These are phyloP conservation scores for Eristalis arbustorum DNA, from an alignment of 2,888 invertebrate species.

Conservation along the genomic window DNA sequence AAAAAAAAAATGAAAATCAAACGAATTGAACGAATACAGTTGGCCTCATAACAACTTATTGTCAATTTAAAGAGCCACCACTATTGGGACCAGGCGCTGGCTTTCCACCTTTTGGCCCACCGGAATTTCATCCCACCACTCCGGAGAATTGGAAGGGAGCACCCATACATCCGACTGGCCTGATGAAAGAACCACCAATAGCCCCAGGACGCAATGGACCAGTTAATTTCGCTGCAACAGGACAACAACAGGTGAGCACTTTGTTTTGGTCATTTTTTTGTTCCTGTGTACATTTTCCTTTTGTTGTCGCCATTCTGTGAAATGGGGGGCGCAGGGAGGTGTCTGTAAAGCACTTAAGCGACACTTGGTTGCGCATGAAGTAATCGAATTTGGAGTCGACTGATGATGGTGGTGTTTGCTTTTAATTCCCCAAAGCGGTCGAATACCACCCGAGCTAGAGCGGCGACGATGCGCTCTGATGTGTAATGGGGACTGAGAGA, in stretches of 20 bases:
- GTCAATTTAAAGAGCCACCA: constrained; percentile 80
- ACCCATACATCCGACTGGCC: constrained; percentile 80
- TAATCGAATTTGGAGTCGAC: constrained; percentile 20
- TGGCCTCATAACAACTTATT: constrained; percentile 76
- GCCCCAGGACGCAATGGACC: constrained; percentile 80
- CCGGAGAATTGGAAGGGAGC: constrained; percentile 80
- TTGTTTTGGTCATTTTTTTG: constrained; percentile 16
- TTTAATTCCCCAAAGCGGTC: not conserved
- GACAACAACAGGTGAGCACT: constrained; percentile 78
- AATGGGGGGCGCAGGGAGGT: not conserved
- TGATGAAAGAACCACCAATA: constrained; percentile 84
- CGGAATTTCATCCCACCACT: constrained; percentile 80
- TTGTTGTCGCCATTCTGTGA: not conserved
- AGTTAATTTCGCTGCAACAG: constrained; percentile 79
- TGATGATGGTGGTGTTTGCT: not conserved
- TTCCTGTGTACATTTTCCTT: not conserved
- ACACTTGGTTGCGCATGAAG: constrained; percentile 7
- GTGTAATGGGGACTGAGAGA: not conserved
- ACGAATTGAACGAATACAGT: constrained; percentile 71
- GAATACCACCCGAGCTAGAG: not conserved
- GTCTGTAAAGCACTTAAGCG: constrained; percentile 12
- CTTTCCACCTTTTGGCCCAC: constrained; percentile 79
- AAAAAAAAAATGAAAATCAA: constrained; percentile 46
- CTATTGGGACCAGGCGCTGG: constrained; percentile 80
- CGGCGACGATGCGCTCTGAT: too few species aligned